Evolutionary conservation across 1,140 invertebrate species (phyloP).

Genomic region (Seison nebaliae): DNA sequence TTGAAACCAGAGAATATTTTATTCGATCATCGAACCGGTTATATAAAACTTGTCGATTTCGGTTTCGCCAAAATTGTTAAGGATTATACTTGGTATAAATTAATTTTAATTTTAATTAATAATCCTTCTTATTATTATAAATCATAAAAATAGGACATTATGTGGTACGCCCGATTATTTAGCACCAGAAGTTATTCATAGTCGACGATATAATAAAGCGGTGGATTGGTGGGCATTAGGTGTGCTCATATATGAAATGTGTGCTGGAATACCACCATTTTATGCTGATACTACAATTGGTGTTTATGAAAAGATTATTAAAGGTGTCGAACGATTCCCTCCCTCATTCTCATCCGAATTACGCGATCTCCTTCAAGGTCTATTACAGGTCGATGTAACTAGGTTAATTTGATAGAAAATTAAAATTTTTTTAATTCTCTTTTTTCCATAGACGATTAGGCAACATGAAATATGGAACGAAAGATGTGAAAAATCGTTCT

Average conservation of each 20-base stretch:
- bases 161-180: slow-evolving; percentile 47
- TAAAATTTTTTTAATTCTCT: no score
- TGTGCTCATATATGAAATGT: slow-evolving; percentile 34
- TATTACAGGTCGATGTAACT: slow-evolving; percentile 87
- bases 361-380: slow-evolving; percentile 77
- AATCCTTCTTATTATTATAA: no score
- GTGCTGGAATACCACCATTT: slow-evolving; percentile 35
- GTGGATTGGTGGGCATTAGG: slow-evolving; percentile 91
- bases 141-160: no score
- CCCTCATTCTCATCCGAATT: slow-evolving; percentile 46
- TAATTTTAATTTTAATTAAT: no score
- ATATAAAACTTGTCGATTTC: not conserved
- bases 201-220: slow-evolving; percentile 39
- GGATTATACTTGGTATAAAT: no score
- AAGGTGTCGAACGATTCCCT: slow-evolving; percentile 42
- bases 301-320: slow-evolving; percentile 53
- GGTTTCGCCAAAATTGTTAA: not conserved
- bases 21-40: not conserved
- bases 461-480: slow-evolving; percentile 90
- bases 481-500: slow-evolving; percentile 94
- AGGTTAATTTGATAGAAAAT: no score
- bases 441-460: no score
- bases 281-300: slow-evolving; percentile 33
- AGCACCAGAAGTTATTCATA: slow-evolving; percentile 11
- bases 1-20: not conserved